Percentiles rank a stretch among this genome's conserved stretches.
phyloP scores from a whole-genome alignment of 2,888 invertebrate species.

The Lydus trimaculatus region DNA sequence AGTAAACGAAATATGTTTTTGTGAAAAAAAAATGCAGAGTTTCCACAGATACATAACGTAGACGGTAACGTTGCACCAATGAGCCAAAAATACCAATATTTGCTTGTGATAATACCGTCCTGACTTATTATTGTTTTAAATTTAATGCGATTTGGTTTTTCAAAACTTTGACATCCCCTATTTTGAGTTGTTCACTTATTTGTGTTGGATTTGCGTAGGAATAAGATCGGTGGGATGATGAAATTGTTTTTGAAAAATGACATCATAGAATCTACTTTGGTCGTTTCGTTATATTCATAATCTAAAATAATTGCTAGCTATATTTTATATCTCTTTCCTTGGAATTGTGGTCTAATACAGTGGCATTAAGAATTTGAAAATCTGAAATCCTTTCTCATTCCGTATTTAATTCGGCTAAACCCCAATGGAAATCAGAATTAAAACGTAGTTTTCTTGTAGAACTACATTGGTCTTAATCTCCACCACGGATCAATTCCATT shows the following conservation, averaged over 20 bases:
- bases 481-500: conserved; percentile 34
- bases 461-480: conserved; percentile 34
- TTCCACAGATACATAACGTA: too few species aligned
- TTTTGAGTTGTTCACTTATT: background rate
- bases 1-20: too few species aligned
- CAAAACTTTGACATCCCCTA: background rate
- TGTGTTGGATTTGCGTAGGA: background rate
- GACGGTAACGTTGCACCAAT: too few species aligned
- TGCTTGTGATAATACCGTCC: too few species aligned
- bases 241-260: background rate
- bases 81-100: too few species aligned
- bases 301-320: conserved; percentile 54
- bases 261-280: too few species aligned
- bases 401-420: conserved; percentile 59
- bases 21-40: too few species aligned
- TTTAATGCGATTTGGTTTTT: too few species aligned
- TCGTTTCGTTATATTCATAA: conserved; percentile 42
- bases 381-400: conserved; percentile 59
- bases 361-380: conserved; percentile 59
- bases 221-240: background rate
- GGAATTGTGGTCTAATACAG: conserved; percentile 52
- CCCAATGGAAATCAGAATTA: conserved; percentile 62
- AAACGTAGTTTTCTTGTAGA: conserved; percentile 59
- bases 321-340: conserved; percentile 54
- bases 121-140: too few species aligned